Base-by-base conservation (phyloP, 2,797 vertebrate genomes). In the Protosalanx chinensis region DNA sequence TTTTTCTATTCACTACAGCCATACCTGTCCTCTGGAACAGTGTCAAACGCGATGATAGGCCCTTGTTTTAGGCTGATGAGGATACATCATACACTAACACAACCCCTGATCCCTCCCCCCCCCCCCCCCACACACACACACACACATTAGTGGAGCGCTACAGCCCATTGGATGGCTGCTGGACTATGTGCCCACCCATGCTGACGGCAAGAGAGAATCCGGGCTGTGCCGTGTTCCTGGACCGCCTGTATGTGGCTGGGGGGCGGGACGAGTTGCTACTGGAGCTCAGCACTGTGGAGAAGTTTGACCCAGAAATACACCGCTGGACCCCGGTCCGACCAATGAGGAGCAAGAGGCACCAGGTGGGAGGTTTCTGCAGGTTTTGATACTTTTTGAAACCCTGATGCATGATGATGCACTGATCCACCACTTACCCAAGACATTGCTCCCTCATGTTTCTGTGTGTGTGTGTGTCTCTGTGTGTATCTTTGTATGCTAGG, bases 81-180 rank as follows among this genome's bases (percentile, higher is more conserved):
- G 41, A 46, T 46, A 8, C 41, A 13, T 46, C 10, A 3, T 46
- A 46, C 41, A 46, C 41, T 46, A 46, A 20, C 27, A 13, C 58
- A 20, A 20, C 58, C 7, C 58, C 6, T 29, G 23, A 60, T 6
- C 58, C 58, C 35, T 41, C 6, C 1, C 32, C 4, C 33, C 3
- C 33, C 33, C 33, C 33, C 33, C 33, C 7, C 12, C 41, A 13
- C 8, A 72, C 56, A n/a, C 29, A 2, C 67, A 27, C 23, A 27
- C 23, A 27, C 23, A 27, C 23, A 27, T 27, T 27, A 88, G 84
- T 86, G 71, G 84, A 87, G 64, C 74, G 74, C 7, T 82, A 78
- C 72, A 72, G 70, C 51, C 85, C 81, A 1, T 29, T 27, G 27
- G 85, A 85, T 10, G 83, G 79, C 27, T 37, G 30, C 15, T 87